These are phyloP conservation scores for Trogon melanurus DNA, from an alignment of 2,113 vertebrate genomes.

Conservation along the genomic window DNA sequence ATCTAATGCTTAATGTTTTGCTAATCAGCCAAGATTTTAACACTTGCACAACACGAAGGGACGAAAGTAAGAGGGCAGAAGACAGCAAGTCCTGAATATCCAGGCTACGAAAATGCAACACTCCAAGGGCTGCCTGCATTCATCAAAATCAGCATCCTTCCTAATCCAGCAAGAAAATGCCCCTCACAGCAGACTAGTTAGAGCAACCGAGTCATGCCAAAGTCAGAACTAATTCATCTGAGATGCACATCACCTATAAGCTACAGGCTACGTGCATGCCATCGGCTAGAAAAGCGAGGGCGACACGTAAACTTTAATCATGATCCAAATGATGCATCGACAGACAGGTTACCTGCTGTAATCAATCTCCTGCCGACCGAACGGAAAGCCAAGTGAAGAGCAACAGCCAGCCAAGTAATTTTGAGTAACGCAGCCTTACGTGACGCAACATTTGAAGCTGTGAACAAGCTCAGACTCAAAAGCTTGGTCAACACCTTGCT, in stretches of 20 bases:
- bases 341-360: background rate
- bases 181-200: background rate
- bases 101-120: background rate
- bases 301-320: background rate
- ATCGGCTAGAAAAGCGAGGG: background rate
- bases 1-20: background rate
- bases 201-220: background rate
- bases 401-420: background rate
- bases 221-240: background rate
- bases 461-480: background rate
- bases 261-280: background rate
- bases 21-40: background rate
- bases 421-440: background rate
- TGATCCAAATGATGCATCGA: fast-evolving
- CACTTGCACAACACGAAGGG: background rate
- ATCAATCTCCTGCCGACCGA: background rate
- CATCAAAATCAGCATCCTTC: background rate
- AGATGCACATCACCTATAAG: background rate
- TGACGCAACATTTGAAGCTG: fast-evolving
- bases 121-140: background rate
- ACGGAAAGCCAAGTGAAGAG: background rate
- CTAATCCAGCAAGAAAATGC: background rate
- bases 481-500: background rate
- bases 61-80: background rate
- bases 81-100: background rate